Conservation (phyloP, 2,888 invertebrate genomes). For the Eupithecia centaureata region DNA sequence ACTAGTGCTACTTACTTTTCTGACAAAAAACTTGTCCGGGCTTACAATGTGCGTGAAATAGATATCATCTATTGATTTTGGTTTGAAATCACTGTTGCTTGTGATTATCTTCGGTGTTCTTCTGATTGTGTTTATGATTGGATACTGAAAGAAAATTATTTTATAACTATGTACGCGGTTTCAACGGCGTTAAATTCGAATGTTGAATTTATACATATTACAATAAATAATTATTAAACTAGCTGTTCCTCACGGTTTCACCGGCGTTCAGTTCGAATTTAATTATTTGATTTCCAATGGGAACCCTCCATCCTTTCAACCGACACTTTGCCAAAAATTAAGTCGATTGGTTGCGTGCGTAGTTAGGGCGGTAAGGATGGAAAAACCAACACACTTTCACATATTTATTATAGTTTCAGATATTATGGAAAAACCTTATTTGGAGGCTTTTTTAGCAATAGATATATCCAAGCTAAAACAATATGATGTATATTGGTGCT, state of each 20-base stretch:
- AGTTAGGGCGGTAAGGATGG: no score
- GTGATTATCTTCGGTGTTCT: constrained; percentile 66
- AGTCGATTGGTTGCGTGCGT: no score
- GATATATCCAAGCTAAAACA: neutral
- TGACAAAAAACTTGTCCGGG: constrained; percentile 87
- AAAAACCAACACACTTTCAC: no score
- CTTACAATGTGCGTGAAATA: constrained; percentile 84
- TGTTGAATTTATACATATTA: no score
- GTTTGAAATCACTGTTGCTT: constrained; percentile 61
- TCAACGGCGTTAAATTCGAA: neutral
- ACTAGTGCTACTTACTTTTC: constrained; percentile 79
- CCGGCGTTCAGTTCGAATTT: no score
- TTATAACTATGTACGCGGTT: neutral
- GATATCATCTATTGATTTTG: constrained; percentile 75
- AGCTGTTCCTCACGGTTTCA: no score
- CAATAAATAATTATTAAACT: no score
- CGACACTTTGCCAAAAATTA: no score
- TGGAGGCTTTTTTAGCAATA: neutral
- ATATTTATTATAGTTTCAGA: no score
- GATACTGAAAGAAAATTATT: constrained; percentile 60
- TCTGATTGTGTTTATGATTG: constrained; percentile 51
- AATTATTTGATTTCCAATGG: no score
- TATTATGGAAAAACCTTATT: no score
- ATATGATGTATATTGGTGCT: neutral
- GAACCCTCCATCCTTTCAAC: no score